phyloP scores from a whole-genome alignment of 2,888 invertebrate genomes.

The Synergus umbraculus region DNA sequence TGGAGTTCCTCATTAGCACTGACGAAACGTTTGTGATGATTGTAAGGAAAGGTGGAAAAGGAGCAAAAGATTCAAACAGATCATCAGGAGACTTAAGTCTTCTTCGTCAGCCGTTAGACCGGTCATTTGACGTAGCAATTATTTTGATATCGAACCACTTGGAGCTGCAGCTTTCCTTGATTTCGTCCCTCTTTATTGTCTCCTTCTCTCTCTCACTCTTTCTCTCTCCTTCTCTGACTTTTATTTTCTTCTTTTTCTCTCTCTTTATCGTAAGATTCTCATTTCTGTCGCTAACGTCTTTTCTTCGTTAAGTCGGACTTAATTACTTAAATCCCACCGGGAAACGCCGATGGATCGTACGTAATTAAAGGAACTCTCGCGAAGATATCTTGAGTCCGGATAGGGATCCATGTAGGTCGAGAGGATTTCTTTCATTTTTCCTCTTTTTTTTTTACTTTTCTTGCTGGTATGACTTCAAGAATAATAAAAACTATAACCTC shows the following conservation, averaged over 20 bases:
- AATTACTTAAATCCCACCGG: conserved; percentile 69
- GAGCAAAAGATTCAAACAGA: conserved; percentile 53
- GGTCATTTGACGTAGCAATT: conserved; percentile 64
- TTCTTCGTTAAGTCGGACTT: conserved; percentile 71
- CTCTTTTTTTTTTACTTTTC: conserved; percentile 5
- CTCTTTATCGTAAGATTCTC: conserved; percentile 56
- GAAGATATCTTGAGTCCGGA: conserved; percentile 22
- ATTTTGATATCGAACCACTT: conserved; percentile 66
- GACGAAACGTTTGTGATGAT: conserved; percentile 42
- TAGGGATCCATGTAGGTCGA: conserved; percentile 28
- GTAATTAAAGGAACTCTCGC: conserved; percentile 69
- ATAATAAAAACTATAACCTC: background rate
- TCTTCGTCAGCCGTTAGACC: conserved; percentile 49
- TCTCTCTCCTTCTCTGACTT: background rate
- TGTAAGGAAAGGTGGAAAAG: conserved; percentile 26
- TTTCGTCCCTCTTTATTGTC: conserved; percentile 47
- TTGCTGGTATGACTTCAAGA: background rate
- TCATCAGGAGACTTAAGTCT: conserved; percentile 56
- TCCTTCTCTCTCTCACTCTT: conserved; percentile 51
- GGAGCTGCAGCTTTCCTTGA: conserved; percentile 38
- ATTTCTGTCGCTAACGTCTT: conserved; percentile 63
- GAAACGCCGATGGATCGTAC: conserved; percentile 68
- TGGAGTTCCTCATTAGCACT: conserved; percentile 29
- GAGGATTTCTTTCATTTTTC: conserved; percentile 43
- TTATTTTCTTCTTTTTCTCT: conserved; percentile 1